Base-by-base conservation (phyloP, 1,140 invertebrate genomes). In the Leguminivora glycinivorella region DNA sequence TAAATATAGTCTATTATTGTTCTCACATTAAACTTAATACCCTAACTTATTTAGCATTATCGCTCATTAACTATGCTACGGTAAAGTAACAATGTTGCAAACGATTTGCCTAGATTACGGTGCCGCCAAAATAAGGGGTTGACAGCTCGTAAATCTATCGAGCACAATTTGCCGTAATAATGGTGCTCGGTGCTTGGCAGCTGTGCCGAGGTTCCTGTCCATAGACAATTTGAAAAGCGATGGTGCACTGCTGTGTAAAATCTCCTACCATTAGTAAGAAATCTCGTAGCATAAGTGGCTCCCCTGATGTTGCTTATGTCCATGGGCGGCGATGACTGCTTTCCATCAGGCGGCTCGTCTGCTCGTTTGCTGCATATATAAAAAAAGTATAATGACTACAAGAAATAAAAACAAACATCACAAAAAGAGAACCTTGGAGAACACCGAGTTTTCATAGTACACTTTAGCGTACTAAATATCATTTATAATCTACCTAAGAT, bases 81-180 rank as follows among this genome's bases (percentile, higher is more conserved):
- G 56, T 60, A 26, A 14, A 29, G 58, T 29, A 63, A 63, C 29
- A 29, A 7, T 63, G 29, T 63, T 63, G 58, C 58, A 29, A 52
- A 19, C 47, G 47, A 52, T 52, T 52, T 52, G 47, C 26, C 29
- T 63, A 29, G 58, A 63, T 29, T 29, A 52, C 47, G 14, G 47
- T 22, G 47, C 47, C 5, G 26, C 58, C 58, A 22, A 63, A 63
- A 63, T 63, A 63, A 63, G 26, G 58, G 26, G 26, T 22, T 63
- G 58, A 63, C 58, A 31, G 58, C 58, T 63, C 58, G 58, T 63
- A 63, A 63, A 17, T 63, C 58, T 63, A 52, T 52, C 47, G 58
- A 7, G 26, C 58, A 63, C 58, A 63, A 63, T 63, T 63, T 63
- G 58, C 58, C 26, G 58, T 29, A 17, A 63, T 63, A 31, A 31